Evolutionary conservation across 2,797 vertebrate genomes (phyloP).

Genomic region (Cacajao melanocephalus): DNA sequence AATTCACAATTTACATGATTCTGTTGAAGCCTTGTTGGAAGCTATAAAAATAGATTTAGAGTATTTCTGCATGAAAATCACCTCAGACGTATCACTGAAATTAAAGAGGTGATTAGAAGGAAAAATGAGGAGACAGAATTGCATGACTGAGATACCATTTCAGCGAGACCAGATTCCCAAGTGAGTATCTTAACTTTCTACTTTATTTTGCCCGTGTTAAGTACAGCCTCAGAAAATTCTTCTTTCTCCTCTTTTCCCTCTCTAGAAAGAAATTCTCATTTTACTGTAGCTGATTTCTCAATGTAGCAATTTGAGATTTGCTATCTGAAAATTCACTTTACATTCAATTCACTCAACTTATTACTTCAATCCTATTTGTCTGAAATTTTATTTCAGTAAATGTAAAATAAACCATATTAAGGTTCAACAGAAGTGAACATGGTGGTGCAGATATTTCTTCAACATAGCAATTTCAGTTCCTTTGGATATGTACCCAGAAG

Average conservation of each 20-base stretch:
- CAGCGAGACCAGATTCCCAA: not conserved
- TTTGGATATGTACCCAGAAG: not conserved
- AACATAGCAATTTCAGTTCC: not conserved
- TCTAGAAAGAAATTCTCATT: not conserved
- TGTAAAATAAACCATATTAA: not conserved
- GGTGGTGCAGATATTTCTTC: not conserved
- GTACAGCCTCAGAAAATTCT: not conserved
- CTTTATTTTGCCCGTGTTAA: not conserved
- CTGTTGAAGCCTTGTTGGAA: not conserved
- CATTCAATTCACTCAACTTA: not conserved
- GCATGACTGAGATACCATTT: not conserved
- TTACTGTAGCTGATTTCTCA: not conserved
- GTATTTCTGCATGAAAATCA: not conserved
- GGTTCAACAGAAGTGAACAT: not conserved
- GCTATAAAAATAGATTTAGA: not conserved
- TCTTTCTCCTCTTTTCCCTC: not conserved
- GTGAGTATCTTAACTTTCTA: not conserved
- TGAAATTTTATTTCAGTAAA: conserved; percentile 26
- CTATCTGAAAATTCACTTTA: not conserved
- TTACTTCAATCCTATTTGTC: not conserved
- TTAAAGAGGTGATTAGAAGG: not conserved
- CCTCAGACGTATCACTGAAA: not conserved
- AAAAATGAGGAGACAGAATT: not conserved
- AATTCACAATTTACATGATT: not conserved
- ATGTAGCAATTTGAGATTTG: not conserved